Conservation (phyloP, 2,113 vertebrate species). For the Scytalopus superciliaris region DNA sequence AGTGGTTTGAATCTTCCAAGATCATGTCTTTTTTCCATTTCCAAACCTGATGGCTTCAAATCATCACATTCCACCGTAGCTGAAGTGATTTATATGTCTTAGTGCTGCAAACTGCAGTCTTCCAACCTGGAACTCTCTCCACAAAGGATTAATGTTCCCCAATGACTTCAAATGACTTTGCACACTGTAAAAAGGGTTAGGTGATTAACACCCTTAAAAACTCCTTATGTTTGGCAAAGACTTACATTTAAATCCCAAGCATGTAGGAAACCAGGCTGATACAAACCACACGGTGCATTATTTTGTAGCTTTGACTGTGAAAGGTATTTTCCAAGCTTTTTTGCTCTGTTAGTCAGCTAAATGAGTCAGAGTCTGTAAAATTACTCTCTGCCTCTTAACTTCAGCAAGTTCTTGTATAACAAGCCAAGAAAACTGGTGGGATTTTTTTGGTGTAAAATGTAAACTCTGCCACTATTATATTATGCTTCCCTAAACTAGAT, state of each 20-base stretch:
- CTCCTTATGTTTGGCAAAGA: not conserved
- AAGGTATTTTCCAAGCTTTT: constrained; percentile 10
- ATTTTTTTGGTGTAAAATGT: not conserved
- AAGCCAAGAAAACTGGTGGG: not conserved
- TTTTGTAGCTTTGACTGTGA: not conserved
- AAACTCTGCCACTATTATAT: not conserved
- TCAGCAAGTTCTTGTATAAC: not conserved
- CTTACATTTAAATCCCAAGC: constrained; percentile 15
- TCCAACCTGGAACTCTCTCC: not conserved
- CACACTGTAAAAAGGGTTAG: constrained; percentile 18
- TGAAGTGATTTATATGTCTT: constrained; percentile 32
- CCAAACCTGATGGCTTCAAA: not conserved
- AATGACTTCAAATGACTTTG: constrained; percentile 5
- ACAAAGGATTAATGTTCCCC: not conserved
- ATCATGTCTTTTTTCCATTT: not conserved
- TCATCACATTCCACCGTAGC: not conserved
- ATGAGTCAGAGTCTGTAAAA: not conserved
- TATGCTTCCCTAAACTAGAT: not conserved
- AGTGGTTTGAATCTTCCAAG: not conserved
- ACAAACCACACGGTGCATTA: not conserved
- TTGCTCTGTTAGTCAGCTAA: not conserved
- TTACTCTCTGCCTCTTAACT: not conserved
- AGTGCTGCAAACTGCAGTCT: not conserved
- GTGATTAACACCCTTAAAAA: constrained; percentile 35
- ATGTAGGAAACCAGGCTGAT: not conserved